A percentile compares a stretch with the other conserved stretches of the same genome.
Conservation (phyloP, 2,797 vertebrate genomes). For the Hippocampus kuda region DNA sequence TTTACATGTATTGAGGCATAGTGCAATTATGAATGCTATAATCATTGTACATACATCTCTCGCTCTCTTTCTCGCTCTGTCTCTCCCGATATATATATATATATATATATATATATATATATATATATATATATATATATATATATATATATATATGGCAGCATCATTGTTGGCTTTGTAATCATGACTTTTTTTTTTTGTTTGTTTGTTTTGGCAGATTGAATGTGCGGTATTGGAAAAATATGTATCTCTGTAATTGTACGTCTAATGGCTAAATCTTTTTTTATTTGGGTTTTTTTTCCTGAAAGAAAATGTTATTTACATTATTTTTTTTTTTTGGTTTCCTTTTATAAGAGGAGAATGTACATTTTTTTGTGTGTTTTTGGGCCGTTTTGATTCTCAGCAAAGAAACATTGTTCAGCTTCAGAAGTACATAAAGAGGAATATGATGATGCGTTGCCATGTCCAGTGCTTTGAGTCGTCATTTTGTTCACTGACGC, state of each 20-base stretch:
- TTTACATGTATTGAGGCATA: conserved; percentile 80
- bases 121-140: conserved; percentile 56
- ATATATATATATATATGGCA: conserved; percentile 64
- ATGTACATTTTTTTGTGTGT: conserved; percentile 67
- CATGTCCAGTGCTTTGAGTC: conserved; percentile 41
- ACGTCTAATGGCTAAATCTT: conserved; percentile 84
- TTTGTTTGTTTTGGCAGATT: conserved; percentile 77
- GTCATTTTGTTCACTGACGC: neutral
- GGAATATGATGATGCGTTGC: conserved; percentile 41
- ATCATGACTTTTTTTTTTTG: conserved; percentile 72
- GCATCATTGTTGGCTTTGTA: conserved; percentile 88
- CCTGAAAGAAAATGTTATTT: conserved; percentile 57
- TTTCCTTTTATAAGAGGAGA: conserved; percentile 59
- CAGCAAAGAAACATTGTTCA: conserved; percentile 67
- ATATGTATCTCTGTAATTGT: conserved; percentile 95
- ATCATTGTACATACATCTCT: conserved; percentile 86
- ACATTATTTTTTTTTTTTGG: conserved; percentile 39
- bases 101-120: conserved; percentile 54
- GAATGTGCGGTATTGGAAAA: conserved; percentile 88
- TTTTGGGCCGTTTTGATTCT: conserved; percentile 71
- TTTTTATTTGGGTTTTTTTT: conserved; percentile 54
- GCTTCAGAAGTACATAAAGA: conserved; percentile 67
- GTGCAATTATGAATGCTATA: conserved; percentile 90
- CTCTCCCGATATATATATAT: conserved; percentile 63
- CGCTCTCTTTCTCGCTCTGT: conserved; percentile 39